A percentile compares a stretch with the other conserved stretches of the same genome.
Evolutionary conservation across 1,140 invertebrate species (phyloP).

Genomic region (Reticulitermes speratus): DNA sequence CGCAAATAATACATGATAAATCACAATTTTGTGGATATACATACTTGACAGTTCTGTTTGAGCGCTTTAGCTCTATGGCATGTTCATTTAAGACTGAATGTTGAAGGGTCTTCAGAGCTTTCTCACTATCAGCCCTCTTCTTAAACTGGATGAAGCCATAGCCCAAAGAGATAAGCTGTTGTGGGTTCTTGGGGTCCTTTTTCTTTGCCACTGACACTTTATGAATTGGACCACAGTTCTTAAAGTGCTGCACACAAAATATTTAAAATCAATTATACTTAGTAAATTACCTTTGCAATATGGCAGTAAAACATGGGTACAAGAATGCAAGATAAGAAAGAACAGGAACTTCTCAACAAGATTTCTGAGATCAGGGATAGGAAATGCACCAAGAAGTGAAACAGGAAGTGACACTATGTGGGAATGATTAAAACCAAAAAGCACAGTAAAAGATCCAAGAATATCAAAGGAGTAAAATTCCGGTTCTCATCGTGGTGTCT

Average conservation of each 20-base stretch:
- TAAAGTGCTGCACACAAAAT: slow-evolving; percentile 26
- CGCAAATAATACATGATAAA: slow-evolving; percentile 23
- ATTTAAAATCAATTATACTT: no score
- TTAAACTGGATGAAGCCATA: slow-evolving; percentile 95
- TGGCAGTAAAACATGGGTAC: no score
- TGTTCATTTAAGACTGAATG: slow-evolving; percentile 83
- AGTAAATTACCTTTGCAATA: no score
- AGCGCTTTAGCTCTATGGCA: slow-evolving; percentile 86
- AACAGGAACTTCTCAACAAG: no score
- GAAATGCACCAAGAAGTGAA: no score
- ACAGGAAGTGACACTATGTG: no score
- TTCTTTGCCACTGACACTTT: slow-evolving; percentile 80
- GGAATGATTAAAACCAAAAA: no score
- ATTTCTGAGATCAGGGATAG: no score
- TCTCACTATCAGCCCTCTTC: slow-evolving; percentile 64
- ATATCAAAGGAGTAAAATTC: no score
- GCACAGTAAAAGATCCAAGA: no score
- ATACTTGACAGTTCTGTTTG: slow-evolving; percentile 76
- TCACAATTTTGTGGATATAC: slow-evolving; percentile 41
- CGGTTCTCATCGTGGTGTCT: no score
- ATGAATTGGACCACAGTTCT: slow-evolving; percentile 69
- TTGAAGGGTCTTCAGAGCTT: slow-evolving; percentile 86
- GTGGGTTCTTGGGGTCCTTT: slow-evolving; percentile 79
- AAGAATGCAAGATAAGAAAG: no score
- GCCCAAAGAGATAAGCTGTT: slow-evolving; percentile 78